Percentiles rank a stretch among this genome's conserved stretches.
These are phyloP conservation scores for Melanostoma mellinum DNA, from an alignment of 2,888 invertebrate species.

Conservation along the genomic window DNA sequence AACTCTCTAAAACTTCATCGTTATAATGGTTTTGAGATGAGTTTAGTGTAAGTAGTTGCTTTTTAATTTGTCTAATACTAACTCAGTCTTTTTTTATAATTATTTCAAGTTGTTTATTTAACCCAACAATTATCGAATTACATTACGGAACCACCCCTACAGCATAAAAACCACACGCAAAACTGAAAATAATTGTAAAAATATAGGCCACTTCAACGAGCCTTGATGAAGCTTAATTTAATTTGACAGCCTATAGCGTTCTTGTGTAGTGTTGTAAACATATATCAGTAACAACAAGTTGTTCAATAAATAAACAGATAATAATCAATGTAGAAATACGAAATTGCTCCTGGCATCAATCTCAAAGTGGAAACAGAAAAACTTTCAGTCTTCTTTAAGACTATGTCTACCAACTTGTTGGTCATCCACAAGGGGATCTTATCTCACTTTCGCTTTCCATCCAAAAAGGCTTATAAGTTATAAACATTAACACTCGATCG, in stretches of 20 bases:
- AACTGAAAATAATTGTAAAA: slow-evolving; percentile 5
- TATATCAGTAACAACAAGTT: slow-evolving; percentile 10
- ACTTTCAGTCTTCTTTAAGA: background rate
- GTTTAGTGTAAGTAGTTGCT: too few relatives aligned
- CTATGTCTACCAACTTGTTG: slow-evolving; percentile 12
- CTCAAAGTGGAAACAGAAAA: background rate
- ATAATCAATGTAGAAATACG: slow-evolving; percentile 24
- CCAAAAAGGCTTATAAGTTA: background rate
- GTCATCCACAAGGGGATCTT: slow-evolving; percentile 37
- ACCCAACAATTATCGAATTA: slow-evolving; percentile 2
- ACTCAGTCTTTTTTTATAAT: too few relatives aligned
- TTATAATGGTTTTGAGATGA: too few relatives aligned
- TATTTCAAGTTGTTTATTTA: background rate
- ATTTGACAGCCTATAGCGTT: slow-evolving; percentile 46
- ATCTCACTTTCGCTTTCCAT: slow-evolving; percentile 41
- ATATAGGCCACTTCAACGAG: slow-evolving; percentile 26
- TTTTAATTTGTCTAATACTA: too few relatives aligned
- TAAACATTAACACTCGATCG: slow-evolving; percentile 5
- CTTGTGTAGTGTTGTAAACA: slow-evolving; percentile 31
- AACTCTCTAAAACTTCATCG: too few relatives aligned
- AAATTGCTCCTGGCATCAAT: slow-evolving; percentile 27
- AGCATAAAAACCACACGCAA: slow-evolving; percentile 19
- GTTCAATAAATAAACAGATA: slow-evolving; percentile 11
- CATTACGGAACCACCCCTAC: background rate
- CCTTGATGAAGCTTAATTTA: slow-evolving; percentile 35